These are phyloP conservation scores for Polydrusus cervinus DNA, from an alignment of 2,888 invertebrate genomes.

Conservation along the genomic window DNA sequence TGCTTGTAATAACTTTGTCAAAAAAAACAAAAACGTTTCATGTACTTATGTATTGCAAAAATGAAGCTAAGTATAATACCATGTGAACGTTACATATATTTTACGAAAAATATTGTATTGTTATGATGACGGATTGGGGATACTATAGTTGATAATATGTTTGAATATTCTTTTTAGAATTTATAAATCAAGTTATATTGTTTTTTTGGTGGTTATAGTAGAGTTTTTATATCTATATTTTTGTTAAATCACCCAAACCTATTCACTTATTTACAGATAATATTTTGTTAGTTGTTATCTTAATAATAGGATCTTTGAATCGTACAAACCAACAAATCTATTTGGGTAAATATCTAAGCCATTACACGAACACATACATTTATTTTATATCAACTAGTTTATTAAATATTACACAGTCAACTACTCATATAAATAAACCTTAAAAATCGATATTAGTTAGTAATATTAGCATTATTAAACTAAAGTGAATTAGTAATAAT, in stretches of 20 bases:
- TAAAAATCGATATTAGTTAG: conserved; percentile 21
- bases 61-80: too few relatives aligned
- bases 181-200: too few relatives aligned
- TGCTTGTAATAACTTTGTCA: too few relatives aligned
- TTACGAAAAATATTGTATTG: too few relatives aligned
- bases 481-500: conserved; percentile 47
- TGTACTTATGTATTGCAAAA: too few relatives aligned
- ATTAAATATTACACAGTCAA: conserved; percentile 29
- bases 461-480: conserved; percentile 22
- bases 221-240: too few relatives aligned
- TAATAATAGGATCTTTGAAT: conserved; percentile 5
- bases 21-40: too few relatives aligned
- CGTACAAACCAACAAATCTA: conserved; percentile 42
- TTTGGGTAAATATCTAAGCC: conserved; percentile 29
- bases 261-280: background rate
- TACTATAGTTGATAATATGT: too few relatives aligned
- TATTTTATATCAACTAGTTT: conserved; percentile 27
- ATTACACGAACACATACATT: conserved; percentile 21
- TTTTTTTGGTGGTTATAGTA: too few relatives aligned
- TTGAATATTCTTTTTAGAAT: too few relatives aligned
- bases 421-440: conserved; percentile 26
- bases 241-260: background rate
- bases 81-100: too few relatives aligned
- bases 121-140: too few relatives aligned
- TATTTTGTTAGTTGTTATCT: background rate